A percentile compares a stretch with the other conserved stretches of the same genome.
Evolutionary conservation across 2,113 vertebrate genomes (phyloP).

Genomic region (Puntigrus tetrazona): DNA sequence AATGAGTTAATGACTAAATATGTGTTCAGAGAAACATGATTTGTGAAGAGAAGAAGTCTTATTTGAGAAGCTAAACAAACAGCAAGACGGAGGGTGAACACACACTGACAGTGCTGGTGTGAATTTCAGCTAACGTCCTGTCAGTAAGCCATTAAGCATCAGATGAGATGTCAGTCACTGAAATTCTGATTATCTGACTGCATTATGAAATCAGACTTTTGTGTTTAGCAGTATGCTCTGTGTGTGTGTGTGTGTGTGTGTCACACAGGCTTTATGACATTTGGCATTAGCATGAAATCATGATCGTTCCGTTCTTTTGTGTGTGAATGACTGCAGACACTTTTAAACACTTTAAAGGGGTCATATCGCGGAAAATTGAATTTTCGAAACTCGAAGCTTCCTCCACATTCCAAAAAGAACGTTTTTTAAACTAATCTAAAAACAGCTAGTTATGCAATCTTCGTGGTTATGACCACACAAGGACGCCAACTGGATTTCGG

Average conservation of each 20-base stretch:
- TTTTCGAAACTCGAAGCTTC: neutral
- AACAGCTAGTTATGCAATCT: neutral
- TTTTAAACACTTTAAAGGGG: conserved; percentile 71
- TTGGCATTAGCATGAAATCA: conserved; percentile 25
- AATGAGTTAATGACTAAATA: neutral
- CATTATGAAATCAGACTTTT: neutral
- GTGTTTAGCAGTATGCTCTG: neutral
- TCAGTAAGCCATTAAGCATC: conserved; percentile 46
- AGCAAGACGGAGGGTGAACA: conserved; percentile 23
- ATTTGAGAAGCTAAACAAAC: conserved; percentile 44
- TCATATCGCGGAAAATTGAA: neutral
- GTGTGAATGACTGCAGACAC: conserved; percentile 76
- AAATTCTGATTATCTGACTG: neutral
- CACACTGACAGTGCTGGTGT: conserved; percentile 20
- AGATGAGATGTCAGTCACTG: conserved; percentile 10
- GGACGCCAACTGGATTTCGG: neutral
- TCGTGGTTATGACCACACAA: neutral
- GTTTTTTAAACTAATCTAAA: neutral
- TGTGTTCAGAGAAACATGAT: conserved; percentile 16
- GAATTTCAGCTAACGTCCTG: conserved; percentile 50
- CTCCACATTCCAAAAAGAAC: neutral
- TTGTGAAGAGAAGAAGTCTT: conserved; percentile 51
- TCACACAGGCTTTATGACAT: conserved; percentile 42
- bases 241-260: neutral
- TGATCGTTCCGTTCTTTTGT: conserved; percentile 45